Percentiles rank a stretch among this genome's conserved stretches.
These are phyloP conservation scores for Clarias batrachus DNA, from an alignment of 2,113 vertebrate genomes.

Conservation along the genomic window DNA sequence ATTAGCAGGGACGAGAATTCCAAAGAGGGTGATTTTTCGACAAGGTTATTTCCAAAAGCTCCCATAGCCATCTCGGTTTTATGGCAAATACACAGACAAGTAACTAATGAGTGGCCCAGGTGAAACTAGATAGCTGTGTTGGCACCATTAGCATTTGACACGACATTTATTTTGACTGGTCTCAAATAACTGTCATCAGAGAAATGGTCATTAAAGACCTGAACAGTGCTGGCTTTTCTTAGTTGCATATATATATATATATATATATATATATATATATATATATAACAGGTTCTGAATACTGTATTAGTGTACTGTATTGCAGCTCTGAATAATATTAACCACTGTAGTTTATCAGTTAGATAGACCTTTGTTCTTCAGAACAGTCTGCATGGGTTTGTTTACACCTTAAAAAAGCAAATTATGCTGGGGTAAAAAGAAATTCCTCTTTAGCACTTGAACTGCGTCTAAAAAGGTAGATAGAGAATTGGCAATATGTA, in stretches of 20 bases:
- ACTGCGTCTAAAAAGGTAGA: conserved; percentile 31
- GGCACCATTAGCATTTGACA: background rate
- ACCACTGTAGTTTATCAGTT: background rate
- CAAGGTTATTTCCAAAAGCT: conserved; percentile 11
- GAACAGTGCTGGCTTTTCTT: background rate
- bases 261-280: background rate
- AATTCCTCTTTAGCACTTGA: background rate
- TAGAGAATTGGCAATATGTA: conserved; percentile 62
- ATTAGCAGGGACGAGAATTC: conserved; percentile 6
- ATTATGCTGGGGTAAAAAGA: background rate
- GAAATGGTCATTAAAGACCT: background rate
- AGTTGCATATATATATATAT: background rate
- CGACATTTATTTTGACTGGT: background rate
- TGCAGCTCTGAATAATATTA: background rate
- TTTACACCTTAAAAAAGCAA: background rate
- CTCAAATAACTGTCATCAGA: background rate
- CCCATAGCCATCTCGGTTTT: background rate
- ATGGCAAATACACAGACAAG: background rate
- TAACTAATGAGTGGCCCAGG: background rate
- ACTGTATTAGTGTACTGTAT: background rate
- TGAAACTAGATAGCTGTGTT: background rate
- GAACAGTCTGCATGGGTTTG: background rate
- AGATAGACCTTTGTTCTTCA: background rate
- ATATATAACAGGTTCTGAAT: background rate
- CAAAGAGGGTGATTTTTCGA: background rate